Evolutionary conservation across 2,113 vertebrate genomes (phyloP).

Genomic region (Abramis brama): DNA sequence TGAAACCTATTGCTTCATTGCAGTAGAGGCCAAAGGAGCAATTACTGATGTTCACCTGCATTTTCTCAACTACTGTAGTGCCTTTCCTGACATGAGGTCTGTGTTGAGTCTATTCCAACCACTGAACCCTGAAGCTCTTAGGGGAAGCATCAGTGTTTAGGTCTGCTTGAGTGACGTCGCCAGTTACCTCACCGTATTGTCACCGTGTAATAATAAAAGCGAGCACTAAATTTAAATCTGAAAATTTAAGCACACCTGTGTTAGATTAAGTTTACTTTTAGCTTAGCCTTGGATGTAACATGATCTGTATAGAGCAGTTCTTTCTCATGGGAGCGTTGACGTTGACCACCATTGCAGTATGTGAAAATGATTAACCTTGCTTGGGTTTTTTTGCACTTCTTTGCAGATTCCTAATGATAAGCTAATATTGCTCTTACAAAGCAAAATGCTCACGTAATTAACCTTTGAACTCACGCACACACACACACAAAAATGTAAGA

Average conservation of each 20-base stretch:
- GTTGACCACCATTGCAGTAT: neutral
- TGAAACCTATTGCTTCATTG: slow-evolving; percentile 17
- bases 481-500: neutral
- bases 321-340: neutral
- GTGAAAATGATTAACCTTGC: neutral
- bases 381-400: neutral
- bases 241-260: neutral
- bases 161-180: neutral
- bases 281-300: neutral
- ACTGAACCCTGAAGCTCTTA: neutral
- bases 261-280: neutral
- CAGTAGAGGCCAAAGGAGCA: slow-evolving; percentile 12
- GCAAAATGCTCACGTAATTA: neutral
- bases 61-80: neutral
- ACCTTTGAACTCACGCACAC: neutral
- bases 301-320: neutral
- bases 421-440: slow-evolving; percentile 10
- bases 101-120: slow-evolving; percentile 1
- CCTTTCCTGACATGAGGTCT: neutral
- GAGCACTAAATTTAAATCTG: neutral
- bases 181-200: neutral
- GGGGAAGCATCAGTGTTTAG: neutral
- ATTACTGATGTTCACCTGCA: neutral
- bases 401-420: slow-evolving; percentile 20
- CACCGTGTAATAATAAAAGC: neutral